These are phyloP conservation scores for Rhagoletis zephyria DNA, from an alignment of 1,140 invertebrate genomes.

Conservation along the genomic window DNA sequence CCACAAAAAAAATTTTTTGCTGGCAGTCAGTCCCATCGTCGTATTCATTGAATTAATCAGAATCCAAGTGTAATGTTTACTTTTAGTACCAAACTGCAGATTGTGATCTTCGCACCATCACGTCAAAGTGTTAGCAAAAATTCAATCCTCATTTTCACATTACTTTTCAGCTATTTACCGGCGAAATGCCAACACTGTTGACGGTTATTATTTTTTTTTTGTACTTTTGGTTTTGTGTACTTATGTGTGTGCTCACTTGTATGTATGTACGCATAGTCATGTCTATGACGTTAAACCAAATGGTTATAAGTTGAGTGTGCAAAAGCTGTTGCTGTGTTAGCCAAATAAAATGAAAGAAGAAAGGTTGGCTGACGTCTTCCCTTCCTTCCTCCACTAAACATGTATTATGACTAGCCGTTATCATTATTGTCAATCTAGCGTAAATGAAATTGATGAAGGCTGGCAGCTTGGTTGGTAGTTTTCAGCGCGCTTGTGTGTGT, in stretches of 20 bases:
- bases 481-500: neutral
- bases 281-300: neutral
- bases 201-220: neutral
- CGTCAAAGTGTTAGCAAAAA: slow-evolving; percentile 1
- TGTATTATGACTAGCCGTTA: slow-evolving; percentile 12
- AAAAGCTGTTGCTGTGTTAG: neutral
- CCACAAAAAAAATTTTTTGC: neutral
- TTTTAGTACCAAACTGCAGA: neutral
- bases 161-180: slow-evolving; percentile 23
- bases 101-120: slow-evolving; percentile 28
- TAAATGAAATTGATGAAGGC: slow-evolving; percentile 46
- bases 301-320: slow-evolving; percentile 19
- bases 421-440: slow-evolving; percentile 50
- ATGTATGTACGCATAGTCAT: neutral
- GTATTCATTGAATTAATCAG: slow-evolving; percentile 37
- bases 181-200: neutral
- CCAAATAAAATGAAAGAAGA: neutral
- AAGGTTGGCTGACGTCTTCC: neutral
- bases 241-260: neutral
- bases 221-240: neutral
- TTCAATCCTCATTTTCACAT: slow-evolving; percentile 27
- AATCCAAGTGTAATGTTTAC: slow-evolving; percentile 34
- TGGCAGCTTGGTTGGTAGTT: neutral
- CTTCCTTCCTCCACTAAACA: neutral
- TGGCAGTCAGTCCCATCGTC: neutral